A percentile compares a stretch with the other conserved stretches of the same genome.
phyloP scores from a whole-genome alignment of 2,113 vertebrate genomes.

The Chamaea fasciata region DNA sequence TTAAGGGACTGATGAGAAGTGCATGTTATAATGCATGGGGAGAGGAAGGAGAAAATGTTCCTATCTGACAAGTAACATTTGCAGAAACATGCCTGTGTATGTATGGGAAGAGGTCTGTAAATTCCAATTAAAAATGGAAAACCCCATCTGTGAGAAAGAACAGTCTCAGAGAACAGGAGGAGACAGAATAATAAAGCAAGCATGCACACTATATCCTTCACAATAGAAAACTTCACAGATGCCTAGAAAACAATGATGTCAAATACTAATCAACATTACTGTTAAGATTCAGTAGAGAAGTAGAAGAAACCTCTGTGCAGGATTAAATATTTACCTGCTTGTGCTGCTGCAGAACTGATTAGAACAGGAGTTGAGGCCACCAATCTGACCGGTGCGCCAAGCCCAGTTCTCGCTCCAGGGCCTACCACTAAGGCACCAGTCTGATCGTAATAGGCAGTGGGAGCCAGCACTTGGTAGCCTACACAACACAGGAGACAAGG shows the following conservation, averaged over 20 bases:
- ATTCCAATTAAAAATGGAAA: not conserved
- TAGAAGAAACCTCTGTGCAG: not conserved
- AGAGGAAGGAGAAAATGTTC: constrained; percentile 6
- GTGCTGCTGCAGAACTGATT: constrained; percentile 91
- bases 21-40: not conserved
- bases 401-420: constrained; percentile 87
- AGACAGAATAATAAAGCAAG: not conserved
- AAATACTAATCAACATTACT: not conserved
- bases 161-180: not conserved
- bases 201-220: not conserved
- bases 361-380: constrained; percentile 92
- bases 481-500: constrained; percentile 31
- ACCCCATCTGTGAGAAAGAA: not conserved
- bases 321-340: constrained; percentile 81
- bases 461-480: constrained; percentile 95
- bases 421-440: constrained; percentile 92
- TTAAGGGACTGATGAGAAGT: not conserved
- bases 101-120: not conserved
- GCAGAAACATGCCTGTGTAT: not conserved
- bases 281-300: not conserved
- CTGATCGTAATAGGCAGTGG: constrained; percentile 96
- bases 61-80: not conserved
- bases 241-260: not conserved
- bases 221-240: not conserved
- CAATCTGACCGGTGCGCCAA: constrained; percentile 88